Percentiles rank a stretch among this genome's conserved stretches.
Conservation (phyloP, 1,140 invertebrate genomes). For the Eumeta japonica region DNA sequence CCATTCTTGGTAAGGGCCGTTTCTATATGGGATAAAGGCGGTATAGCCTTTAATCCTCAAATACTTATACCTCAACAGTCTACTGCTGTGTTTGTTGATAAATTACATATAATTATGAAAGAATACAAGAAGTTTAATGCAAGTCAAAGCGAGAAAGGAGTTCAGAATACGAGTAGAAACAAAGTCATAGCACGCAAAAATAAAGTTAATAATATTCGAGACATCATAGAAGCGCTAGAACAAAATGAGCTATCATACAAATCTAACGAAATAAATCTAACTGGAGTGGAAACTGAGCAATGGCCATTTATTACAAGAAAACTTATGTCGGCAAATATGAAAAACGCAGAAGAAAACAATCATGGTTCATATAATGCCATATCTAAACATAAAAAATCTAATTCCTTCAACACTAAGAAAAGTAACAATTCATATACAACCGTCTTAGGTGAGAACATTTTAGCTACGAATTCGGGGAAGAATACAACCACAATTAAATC, state of each 20-base stretch:
- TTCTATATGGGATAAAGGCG: constrained; percentile 45
- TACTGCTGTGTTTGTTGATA: constrained; percentile 25
- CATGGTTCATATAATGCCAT: not conserved
- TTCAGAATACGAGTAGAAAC: too few relatives aligned
- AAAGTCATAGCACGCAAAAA: constrained; percentile 11
- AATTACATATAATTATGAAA: constrained; percentile 24
- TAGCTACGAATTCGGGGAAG: too few relatives aligned
- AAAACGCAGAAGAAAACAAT: too few relatives aligned
- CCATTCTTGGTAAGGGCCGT: constrained; percentile 34
- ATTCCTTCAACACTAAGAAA: not conserved
- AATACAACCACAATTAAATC: too few relatives aligned
- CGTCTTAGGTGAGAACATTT: too few relatives aligned
- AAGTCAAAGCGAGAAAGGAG: constrained; percentile 8
- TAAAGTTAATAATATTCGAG: constrained; percentile 42
- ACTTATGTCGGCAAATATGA: too few relatives aligned
- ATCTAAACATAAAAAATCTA: not conserved
- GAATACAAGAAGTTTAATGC: constrained; percentile 10
- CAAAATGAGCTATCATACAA: constrained; percentile 12
- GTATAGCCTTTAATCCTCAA: constrained; percentile 34
- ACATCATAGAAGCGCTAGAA: constrained; percentile 39
- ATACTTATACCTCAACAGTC: constrained; percentile 27
- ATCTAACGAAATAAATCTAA: constrained; percentile 19
- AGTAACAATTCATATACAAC: too few relatives aligned
- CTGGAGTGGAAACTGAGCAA: constrained; percentile 26
- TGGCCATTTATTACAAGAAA: not conserved